These are phyloP conservation scores for Sapajus apella DNA, from an alignment of 2,113 vertebrate species.

Conservation along the genomic window DNA sequence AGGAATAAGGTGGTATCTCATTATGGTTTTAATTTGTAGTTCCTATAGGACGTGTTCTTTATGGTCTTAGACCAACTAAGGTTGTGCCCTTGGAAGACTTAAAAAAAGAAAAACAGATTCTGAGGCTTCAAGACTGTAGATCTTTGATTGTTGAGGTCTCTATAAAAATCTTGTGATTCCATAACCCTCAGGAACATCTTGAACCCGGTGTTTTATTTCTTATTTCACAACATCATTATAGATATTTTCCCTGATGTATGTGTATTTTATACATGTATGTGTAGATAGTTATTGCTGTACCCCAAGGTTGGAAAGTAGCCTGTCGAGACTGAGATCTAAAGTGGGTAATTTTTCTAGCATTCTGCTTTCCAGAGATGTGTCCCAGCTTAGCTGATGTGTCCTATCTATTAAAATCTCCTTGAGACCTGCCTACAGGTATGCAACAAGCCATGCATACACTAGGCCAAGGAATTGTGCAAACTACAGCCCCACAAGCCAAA, in stretches of 20 bases:
- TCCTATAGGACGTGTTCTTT: not conserved
- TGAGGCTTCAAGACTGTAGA: not conserved
- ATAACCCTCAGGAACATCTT: not conserved
- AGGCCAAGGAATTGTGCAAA: not conserved
- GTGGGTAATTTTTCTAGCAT: not conserved
- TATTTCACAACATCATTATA: slow-evolving; percentile 1
- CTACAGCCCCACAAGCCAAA: not conserved
- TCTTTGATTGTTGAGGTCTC: not conserved
- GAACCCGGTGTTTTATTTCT: not conserved
- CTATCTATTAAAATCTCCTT: not conserved
- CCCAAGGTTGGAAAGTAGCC: not conserved
- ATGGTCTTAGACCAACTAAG: not conserved
- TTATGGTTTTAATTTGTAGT: too few species aligned
- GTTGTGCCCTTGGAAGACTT: not conserved
- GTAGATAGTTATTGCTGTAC: not conserved
- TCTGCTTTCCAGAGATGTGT: not conserved
- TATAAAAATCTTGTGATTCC: not conserved
- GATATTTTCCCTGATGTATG: not conserved
- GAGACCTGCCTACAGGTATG: not conserved
- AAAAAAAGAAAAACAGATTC: not conserved
- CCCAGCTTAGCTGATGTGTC: not conserved
- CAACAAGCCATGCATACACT: not conserved
- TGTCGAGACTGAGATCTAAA: not conserved
- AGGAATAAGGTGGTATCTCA: too few species aligned
- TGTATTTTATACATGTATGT: not conserved